Evolutionary conservation across 2,113 vertebrate genomes (phyloP), one percentile per base, ranked within the genome.

Genomic region (Elachura formosa): DNA sequence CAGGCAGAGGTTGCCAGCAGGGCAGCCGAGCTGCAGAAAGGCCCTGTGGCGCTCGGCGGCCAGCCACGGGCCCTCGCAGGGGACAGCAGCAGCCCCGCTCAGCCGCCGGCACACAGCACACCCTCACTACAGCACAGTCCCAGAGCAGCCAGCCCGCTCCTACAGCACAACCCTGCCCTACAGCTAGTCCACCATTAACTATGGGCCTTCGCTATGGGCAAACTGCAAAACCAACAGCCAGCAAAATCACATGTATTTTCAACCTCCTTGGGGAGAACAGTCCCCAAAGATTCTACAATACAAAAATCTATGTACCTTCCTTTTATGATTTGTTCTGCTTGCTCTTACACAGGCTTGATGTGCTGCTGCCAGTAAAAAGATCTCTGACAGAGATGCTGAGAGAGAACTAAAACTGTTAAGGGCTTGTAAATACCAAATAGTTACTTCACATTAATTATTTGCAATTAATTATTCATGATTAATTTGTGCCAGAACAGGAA

Each of bases 381-480:
- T 73, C 88, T 49, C 88, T 88, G 68, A 84, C 20, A 45, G 55
- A 59, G 92, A 90, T 51, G 76, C 90, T 78, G 64, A 69, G 64
- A 95, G 82, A 88, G 48, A 94, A 93, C 52, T 84, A 74, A 93
- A 94, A 95, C 76, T 81, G 76, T 92, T 92, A 77, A 78, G 86
- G 64, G 91, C 86, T 96, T 94, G 84, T 93, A 96, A 95, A 97
- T 52, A 96, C 86, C 14, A 20, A 94, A 95, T 86, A 95, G 94
- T 96, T 94, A 93, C 73, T 96, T 66, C 88, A 88, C 90, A 87
- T 95, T 97, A 96, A 94, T 96, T 96, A 95, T 95, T 94, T 94
- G 76, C 16, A 92, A 90, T 97, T 95, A 94, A 97, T 94, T 97
- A 97, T 97, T 96, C 91, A 96, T 96, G 80, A 97, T 93, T 96